Percentiles rank a stretch among this genome's conserved stretches.
Evolutionary conservation across 2,888 invertebrate species (phyloP).

Genomic region (Leptinotarsa tumamoca): DNA sequence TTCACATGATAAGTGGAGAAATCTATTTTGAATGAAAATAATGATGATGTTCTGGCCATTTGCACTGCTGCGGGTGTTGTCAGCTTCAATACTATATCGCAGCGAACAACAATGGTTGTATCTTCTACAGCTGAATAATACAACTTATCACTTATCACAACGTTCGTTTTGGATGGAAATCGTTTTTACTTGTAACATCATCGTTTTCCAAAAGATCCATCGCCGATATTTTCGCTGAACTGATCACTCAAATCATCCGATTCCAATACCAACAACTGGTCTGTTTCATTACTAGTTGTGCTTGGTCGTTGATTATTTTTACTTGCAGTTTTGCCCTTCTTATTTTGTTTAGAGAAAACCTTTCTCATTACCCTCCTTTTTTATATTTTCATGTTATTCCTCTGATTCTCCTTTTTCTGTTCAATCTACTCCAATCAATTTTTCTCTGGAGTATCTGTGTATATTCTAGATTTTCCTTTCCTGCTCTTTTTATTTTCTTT

Average conservation of each 20-base stretch:
- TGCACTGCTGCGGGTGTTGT: too few species aligned
- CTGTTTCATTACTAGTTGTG: not conserved
- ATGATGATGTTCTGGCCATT: too few species aligned
- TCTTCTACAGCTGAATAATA: not conserved
- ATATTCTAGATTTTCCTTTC: too few species aligned
- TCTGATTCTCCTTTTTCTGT: not conserved
- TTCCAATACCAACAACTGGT: not conserved
- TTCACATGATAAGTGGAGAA: too few species aligned
- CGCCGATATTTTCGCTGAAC: too few species aligned
- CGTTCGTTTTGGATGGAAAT: too few species aligned
- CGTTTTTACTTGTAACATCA: not conserved
- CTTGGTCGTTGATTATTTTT: not conserved
- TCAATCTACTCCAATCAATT: too few species aligned
- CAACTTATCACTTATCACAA: not conserved
- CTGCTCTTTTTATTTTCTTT: not conserved
- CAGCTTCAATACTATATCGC: not conserved
- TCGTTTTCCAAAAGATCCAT: not conserved
- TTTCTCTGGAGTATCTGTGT: too few species aligned
- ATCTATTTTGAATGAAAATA: too few species aligned
- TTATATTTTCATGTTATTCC: not conserved
- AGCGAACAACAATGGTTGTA: not conserved
- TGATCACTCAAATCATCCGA: not conserved
- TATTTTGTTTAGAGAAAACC: not conserved
- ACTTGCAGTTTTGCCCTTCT: not conserved
- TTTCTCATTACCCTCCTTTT: not conserved